These are phyloP conservation scores for Tromatobia lineatoria DNA, from an alignment of 2,888 invertebrate species.

Conservation along the genomic window DNA sequence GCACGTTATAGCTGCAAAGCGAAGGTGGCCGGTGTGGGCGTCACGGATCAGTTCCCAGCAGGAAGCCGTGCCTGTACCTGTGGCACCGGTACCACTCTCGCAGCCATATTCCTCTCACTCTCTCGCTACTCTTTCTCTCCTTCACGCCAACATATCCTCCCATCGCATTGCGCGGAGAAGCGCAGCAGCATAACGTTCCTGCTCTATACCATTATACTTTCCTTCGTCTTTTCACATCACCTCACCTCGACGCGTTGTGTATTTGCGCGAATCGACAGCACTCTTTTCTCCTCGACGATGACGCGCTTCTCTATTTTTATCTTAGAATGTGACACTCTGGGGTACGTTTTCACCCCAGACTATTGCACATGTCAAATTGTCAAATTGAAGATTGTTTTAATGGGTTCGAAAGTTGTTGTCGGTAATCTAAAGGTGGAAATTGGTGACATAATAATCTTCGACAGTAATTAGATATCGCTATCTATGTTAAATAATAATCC, in stretches of 20 bases:
- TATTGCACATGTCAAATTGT: too few species aligned
- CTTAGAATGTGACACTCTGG: too few species aligned
- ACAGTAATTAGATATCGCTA: too few species aligned
- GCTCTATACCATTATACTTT: slow-evolving; percentile 27
- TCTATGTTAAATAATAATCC: too few species aligned
- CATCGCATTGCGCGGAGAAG: slow-evolving; percentile 31
- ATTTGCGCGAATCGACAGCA: slow-evolving; percentile 1
- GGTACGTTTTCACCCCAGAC: too few species aligned
- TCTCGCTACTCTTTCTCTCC: slow-evolving; percentile 22
- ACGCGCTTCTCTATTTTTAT: too few species aligned
- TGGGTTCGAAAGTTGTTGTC: too few species aligned
- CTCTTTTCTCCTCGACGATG: slow-evolving; percentile 15
- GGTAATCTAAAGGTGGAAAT: too few species aligned
- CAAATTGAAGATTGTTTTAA: too few species aligned
- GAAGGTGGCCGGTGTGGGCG: slow-evolving; percentile 78
- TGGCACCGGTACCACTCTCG: slow-evolving; percentile 71
- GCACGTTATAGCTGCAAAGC: slow-evolving; percentile 61
- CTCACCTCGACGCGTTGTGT: slow-evolving; percentile 40
- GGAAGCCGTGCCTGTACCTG: slow-evolving; percentile 79
- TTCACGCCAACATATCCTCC: background rate
- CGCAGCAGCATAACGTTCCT: slow-evolving; percentile 13
- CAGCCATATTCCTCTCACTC: slow-evolving; percentile 66
- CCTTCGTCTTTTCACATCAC: slow-evolving; percentile 50
- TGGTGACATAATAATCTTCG: too few species aligned
- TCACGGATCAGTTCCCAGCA: slow-evolving; percentile 81